phyloP scores from a whole-genome alignment of 2,797 vertebrate species.

The Rhinophrynus dorsalis region DNA sequence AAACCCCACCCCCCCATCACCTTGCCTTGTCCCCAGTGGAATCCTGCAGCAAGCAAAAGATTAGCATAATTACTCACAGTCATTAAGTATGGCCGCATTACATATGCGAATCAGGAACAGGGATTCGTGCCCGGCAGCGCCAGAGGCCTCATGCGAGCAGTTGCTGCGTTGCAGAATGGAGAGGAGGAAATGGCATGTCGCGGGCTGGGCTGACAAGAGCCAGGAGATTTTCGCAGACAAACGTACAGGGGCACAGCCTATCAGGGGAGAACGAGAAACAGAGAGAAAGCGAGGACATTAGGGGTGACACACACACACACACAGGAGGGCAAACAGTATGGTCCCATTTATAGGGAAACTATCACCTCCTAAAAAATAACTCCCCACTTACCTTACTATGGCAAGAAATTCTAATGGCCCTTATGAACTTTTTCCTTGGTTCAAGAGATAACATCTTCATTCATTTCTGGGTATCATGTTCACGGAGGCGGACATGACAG shows the following conservation, averaged over 20 bases:
- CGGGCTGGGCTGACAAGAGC: slow-evolving; percentile 1
- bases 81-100: slow-evolving; percentile 67
- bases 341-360: too few species aligned
- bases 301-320: too few species aligned
- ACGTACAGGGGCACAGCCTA: slow-evolving; percentile 7
- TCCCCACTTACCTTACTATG: too few species aligned
- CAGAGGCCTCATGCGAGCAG: slow-evolving; percentile 16
- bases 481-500: too few species aligned
- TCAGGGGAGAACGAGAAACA: neutral
- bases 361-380: too few species aligned
- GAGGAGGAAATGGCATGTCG: slow-evolving; percentile 23
- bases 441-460: too few species aligned
- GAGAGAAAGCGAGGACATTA: slow-evolving; percentile 1
- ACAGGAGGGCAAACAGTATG: too few species aligned
- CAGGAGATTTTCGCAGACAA: slow-evolving; percentile 4
- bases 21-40: slow-evolving; percentile 4
- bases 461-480: too few species aligned
- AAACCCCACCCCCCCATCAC: neutral
- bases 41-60: slow-evolving; percentile 41
- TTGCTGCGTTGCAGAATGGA: neutral
- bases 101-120: slow-evolving; percentile 52
- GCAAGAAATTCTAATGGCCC: too few species aligned
- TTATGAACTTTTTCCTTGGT: too few species aligned
- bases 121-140: slow-evolving; percentile 15
- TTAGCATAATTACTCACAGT: slow-evolving; percentile 74